A percentile compares a stretch with the other conserved stretches of the same genome.
Conservation (phyloP, 92 coral and sea anemone species). For the Phymanthus crucifer region DNA sequence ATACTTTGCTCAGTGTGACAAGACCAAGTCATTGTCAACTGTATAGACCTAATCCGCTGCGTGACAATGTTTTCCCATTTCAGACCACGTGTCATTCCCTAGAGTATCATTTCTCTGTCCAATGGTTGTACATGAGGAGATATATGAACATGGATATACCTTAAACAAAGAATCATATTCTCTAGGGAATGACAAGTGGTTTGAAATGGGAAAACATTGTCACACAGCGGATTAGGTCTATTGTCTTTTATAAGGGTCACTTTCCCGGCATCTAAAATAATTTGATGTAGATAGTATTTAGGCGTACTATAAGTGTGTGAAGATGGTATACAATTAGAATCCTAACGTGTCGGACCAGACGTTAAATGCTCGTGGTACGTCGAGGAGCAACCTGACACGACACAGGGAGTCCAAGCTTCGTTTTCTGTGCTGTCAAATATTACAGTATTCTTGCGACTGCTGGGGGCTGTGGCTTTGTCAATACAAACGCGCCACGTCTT, state of each 20-base stretch:
- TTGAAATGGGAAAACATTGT: no score
- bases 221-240: no score
- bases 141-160: no score
- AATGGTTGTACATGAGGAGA: no score
- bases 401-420: background rate
- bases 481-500: background rate
- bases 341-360: conserved; percentile 19
- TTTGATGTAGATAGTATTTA: conserved; percentile 34
- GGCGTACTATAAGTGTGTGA: background rate
- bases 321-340: background rate
- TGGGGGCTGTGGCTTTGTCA: no score
- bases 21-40: conserved; percentile 12
- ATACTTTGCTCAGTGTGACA: background rate
- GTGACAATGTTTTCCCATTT: no score
- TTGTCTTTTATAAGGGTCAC: conserved; percentile 5
- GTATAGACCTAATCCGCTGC: no score
- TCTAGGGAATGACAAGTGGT: no score
- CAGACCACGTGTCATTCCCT: no score
- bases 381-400: conserved; percentile 22
- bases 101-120: no score
- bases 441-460: background rate
- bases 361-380: conserved; percentile 20
- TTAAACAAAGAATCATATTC: no score
- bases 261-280: conserved; percentile 30
- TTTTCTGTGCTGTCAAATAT: background rate